Evolutionary conservation across 2,113 vertebrate genomes (phyloP), one percentile per base, ranked within the genome.

Genomic region (Corythaixoides concolor): DNA sequence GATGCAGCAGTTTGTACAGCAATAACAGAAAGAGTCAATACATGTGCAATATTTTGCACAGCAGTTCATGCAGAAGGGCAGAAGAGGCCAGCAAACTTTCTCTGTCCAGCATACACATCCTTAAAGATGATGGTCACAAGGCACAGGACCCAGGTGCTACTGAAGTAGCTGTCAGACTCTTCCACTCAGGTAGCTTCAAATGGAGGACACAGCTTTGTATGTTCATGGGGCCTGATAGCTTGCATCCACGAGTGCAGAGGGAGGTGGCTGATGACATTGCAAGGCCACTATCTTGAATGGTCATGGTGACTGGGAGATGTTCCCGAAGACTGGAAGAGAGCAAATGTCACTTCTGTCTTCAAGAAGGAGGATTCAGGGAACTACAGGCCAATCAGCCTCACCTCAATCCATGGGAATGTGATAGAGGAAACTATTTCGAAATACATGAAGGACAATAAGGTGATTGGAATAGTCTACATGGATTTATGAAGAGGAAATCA

Each of bases 141-240:
- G 15, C 27, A 11, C 15, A 75, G 37, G 37, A 85, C 22, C 18
- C 30, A 50, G 8, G 18, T 0, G 0, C 69, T 56, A 2, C 27
- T 32, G 60, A 49, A 62, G 60, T 66, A 73, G 39, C 67, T 89
- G 13, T 47, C 3, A 3, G 17, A 24, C 8, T 88, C 33, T 26
- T 33, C 6, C 11, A 70, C 23, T 37, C 37, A 45, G 56, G 16
- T 14, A 62, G n/a, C 22, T 49, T 72, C 58, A 86, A 11, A 27
- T 43, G 50, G 35, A 64, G 24, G 19, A 64, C 33, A 59, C 24
- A 68, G 39, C 58, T 84, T 28, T 64, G 5, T 30, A 41, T 70
- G 12, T 50, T 37, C 20, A 2, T 8, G 35, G 27, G 11, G 14
- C 28, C 39, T 52, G 59, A 37, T 5, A 3, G 6, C 4, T 33